phyloP scores from a whole-genome alignment of 2,888 invertebrate genomes.

The Idaea dimidiata region DNA sequence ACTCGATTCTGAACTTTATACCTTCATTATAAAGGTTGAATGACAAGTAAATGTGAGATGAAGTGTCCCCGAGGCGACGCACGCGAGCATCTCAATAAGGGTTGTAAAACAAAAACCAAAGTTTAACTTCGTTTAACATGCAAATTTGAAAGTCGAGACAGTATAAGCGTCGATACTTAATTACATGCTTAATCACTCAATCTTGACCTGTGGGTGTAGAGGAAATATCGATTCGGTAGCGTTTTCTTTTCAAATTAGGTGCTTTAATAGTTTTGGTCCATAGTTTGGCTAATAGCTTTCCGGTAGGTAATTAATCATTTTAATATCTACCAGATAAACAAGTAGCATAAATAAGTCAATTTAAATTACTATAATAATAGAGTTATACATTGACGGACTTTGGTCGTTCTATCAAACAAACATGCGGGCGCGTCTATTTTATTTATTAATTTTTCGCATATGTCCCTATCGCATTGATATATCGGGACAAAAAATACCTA shows the following conservation, averaged over 20 bases:
- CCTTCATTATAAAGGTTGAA: conserved; percentile 27
- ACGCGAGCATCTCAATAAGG: conserved; percentile 76
- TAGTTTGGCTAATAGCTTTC: neutral
- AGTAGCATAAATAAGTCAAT: neutral
- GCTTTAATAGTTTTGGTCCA: neutral
- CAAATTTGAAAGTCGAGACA: conserved; percentile 79
- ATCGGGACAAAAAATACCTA: too few species aligned
- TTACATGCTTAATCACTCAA: conserved; percentile 79
- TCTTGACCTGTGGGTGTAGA: conserved; percentile 65
- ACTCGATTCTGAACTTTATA: conserved; percentile 38
- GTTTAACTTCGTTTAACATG: conserved; percentile 79
- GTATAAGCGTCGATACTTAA: conserved; percentile 80
- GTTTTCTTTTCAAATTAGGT: conserved; percentile 12
- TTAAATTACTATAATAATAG: too few species aligned
- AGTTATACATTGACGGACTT: too few species aligned
- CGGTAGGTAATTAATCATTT: neutral
- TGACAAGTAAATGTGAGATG: conserved; percentile 18
- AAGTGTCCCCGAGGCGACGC: conserved; percentile 59
- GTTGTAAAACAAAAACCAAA: conserved; percentile 71
- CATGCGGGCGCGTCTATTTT: too few species aligned
- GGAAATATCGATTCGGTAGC: conserved; percentile 39
- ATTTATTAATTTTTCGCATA: too few species aligned
- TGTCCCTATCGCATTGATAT: too few species aligned
- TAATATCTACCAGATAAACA: neutral
- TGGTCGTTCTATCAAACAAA: too few species aligned